Evolutionary conservation across 2,888 invertebrate genomes (phyloP).

Genomic region (Biston betularia): DNA sequence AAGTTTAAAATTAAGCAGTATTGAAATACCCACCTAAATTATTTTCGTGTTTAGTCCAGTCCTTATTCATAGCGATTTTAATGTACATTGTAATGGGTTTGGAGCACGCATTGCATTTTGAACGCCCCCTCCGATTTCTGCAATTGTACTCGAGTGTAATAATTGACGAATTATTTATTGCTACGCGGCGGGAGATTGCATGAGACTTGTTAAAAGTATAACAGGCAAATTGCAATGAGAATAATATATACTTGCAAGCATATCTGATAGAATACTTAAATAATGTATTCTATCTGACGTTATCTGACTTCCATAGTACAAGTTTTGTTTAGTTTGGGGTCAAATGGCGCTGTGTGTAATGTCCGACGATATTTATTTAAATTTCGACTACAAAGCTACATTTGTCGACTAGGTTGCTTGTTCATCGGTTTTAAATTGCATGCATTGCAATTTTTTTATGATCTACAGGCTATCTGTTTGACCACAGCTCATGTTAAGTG

Average conservation of each 20-base stretch:
- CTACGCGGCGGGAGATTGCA: conserved; percentile 55
- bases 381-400: too few relatives aligned
- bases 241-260: not conserved
- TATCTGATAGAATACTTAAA: too few relatives aligned
- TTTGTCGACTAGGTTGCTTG: too few relatives aligned
- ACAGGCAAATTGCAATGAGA: not conserved
- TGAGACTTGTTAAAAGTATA: conserved; percentile 23
- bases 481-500: too few relatives aligned
- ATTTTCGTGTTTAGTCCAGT: not conserved
- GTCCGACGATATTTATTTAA: too few relatives aligned
- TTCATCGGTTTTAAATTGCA: too few relatives aligned
- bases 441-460: too few relatives aligned
- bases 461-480: too few relatives aligned
- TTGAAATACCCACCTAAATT: not conserved
- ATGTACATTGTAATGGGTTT: conserved; percentile 59
- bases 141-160: conserved; percentile 70
- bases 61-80: conserved; percentile 60
- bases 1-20: not conserved
- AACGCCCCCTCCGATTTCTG: conserved; percentile 57
- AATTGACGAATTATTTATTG: conserved; percentile 72
- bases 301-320: too few relatives aligned
- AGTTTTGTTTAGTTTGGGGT: too few relatives aligned
- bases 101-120: conserved; percentile 59
- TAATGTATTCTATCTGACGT: too few relatives aligned
- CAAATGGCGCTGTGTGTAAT: too few relatives aligned